These are phyloP conservation scores for Gasteruption jaculator DNA, from an alignment of 2,888 invertebrate species.

Conservation along the genomic window DNA sequence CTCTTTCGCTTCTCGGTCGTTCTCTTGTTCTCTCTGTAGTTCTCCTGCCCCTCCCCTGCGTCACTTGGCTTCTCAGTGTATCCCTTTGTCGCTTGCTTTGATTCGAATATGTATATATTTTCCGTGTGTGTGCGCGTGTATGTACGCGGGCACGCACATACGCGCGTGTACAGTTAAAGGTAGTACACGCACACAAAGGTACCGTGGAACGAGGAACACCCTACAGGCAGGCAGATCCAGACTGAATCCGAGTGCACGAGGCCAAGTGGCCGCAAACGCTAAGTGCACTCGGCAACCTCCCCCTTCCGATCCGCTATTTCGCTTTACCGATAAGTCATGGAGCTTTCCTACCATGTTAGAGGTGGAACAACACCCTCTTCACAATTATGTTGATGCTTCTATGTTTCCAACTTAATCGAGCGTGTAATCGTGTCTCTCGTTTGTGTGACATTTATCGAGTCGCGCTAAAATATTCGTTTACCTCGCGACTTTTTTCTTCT, in stretches of 20 bases:
- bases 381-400: too few species aligned
- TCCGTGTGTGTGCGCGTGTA: not conserved
- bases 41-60: slow-evolving; percentile 7
- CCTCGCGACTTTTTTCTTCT: too few species aligned
- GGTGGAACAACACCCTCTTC: not conserved
- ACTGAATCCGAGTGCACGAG: slow-evolving; percentile 15
- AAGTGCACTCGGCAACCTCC: slow-evolving; percentile 6
- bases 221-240: slow-evolving; percentile 8
- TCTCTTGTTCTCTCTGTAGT: slow-evolving; percentile 9
- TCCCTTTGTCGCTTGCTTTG: slow-evolving; percentile 6
- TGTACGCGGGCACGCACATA: not conserved
- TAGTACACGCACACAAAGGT: too few species aligned
- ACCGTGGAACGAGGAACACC: too few species aligned
- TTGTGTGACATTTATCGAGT: too few species aligned
- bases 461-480: too few species aligned
- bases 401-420: too few species aligned
- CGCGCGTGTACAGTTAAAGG: too few species aligned
- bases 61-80: slow-evolving; percentile 3
- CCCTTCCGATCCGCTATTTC: slow-evolving; percentile 2
- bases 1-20: slow-evolving; percentile 6
- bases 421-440: too few species aligned
- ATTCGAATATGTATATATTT: slow-evolving; percentile 4
- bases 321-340: too few species aligned
- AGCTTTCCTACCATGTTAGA: not conserved
- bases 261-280: slow-evolving; percentile 14